These are phyloP conservation scores for Drosophila erecta DNA, from an alignment of 1,140 invertebrate genomes.

Conservation along the genomic window DNA sequence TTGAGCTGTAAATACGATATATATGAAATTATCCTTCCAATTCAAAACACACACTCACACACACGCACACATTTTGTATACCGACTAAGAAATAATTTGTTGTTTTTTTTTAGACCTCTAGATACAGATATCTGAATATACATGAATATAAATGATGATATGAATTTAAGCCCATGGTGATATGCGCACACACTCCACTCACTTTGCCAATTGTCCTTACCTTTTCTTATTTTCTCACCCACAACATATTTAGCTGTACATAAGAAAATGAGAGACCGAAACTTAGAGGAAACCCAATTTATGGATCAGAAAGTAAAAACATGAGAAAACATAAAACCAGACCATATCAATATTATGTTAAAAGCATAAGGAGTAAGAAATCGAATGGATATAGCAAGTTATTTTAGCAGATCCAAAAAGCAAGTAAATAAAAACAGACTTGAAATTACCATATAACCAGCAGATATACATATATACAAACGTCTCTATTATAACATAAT, in stretches of 20 bases:
- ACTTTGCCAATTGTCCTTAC: constrained; percentile 32
- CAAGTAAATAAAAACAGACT: constrained; percentile 22
- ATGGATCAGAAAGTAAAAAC: constrained; percentile 10
- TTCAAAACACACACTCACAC: constrained; percentile 35
- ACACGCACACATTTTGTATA: constrained; percentile 34
- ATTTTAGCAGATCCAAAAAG: constrained; percentile 52
- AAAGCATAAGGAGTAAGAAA: constrained; percentile 36
- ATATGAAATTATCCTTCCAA: constrained; percentile 53
- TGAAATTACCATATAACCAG: constrained; percentile 56
- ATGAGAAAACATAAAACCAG: constrained; percentile 53
- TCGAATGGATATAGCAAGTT: constrained; percentile 41
- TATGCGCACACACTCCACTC: constrained; percentile 53
- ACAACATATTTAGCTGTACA: constrained; percentile 19
- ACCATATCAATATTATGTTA: constrained; percentile 76
- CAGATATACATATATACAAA: constrained; percentile 49
- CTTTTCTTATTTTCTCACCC: background rate
- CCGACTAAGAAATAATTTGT: constrained; percentile 16
- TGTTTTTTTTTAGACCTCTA: constrained; percentile 38
- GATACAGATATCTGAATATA: constrained; percentile 26
- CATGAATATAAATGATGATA: constrained; percentile 40
- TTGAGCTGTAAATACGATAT: constrained; percentile 47
- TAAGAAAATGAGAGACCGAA: constrained; percentile 19
- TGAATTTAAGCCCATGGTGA: constrained; percentile 72
- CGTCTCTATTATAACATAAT: constrained; percentile 14
- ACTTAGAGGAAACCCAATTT: constrained; percentile 7